Evolutionary conservation across 2,888 invertebrate genomes (phyloP).

Genomic region (Caenorhabditis sinica): DNA sequence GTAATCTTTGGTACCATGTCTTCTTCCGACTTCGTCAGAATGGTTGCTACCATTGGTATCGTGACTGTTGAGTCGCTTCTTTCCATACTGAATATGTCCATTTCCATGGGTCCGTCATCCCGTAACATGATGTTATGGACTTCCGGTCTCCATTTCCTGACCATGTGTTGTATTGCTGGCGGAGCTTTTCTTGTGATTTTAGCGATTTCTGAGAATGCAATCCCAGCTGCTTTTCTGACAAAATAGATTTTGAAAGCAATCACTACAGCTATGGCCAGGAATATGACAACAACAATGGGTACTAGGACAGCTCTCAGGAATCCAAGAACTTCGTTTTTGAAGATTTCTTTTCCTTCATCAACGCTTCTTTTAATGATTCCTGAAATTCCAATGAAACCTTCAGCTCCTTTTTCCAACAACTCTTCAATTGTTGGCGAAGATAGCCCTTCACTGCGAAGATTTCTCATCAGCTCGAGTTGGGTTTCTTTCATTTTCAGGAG

Average conservation of each 20-base stretch:
- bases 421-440: not conserved
- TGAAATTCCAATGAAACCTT: too few species aligned
- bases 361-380: too few species aligned
- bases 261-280: not conserved
- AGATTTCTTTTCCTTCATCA: too few species aligned
- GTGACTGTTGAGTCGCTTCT: not conserved
- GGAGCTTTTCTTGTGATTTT: slow-evolving; percentile 4
- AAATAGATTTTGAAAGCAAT: not conserved
- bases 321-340: too few species aligned
- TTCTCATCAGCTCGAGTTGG: not conserved
- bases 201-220: not conserved
- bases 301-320: not conserved
- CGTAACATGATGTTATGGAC: not conserved
- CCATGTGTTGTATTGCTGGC: not conserved
- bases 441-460: not conserved
- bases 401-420: not conserved
- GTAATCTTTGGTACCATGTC: not conserved
- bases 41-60: not conserved
- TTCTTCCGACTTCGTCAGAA: not conserved
- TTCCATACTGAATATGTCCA: not conserved
- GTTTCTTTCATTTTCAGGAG: not conserved
- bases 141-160: not conserved
- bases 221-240: not conserved
- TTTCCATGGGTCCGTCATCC: not conserved
- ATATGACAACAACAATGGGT: not conserved